Conservation (phyloP, 1,140 invertebrate genomes). For the Ceratoteleas bidentatus region DNA sequence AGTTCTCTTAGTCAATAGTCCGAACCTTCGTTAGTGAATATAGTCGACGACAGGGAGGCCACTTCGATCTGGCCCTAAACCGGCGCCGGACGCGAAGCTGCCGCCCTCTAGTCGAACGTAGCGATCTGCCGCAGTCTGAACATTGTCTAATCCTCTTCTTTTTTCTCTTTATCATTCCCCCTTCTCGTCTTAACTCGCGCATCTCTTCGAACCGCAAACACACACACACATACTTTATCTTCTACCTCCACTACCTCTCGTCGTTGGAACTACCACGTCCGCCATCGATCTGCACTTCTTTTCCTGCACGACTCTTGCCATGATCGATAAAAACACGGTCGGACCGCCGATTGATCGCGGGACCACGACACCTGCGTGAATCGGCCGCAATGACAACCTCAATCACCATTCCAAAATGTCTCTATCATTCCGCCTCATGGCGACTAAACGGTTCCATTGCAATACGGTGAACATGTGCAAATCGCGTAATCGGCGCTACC, state of each 20-base stretch:
- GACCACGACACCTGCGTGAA: conserved; percentile 69
- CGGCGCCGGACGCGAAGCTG: too few relatives aligned
- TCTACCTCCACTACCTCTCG: conserved; percentile 72
- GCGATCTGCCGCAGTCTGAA: conserved; percentile 34
- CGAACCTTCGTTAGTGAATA: conserved; percentile 25
- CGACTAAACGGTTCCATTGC: conserved; percentile 52
- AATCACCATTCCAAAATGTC: conserved; percentile 48
- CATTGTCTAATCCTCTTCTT: conserved; percentile 76
- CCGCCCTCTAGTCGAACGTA: conserved; percentile 5
- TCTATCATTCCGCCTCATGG: conserved; percentile 42
- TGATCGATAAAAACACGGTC: conserved; percentile 44
- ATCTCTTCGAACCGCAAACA: conserved; percentile 74
- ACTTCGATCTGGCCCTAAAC: too few relatives aligned
- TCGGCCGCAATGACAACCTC: conserved; percentile 54
- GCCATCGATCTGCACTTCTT: conserved; percentile 75
- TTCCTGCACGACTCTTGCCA: conserved; percentile 72
- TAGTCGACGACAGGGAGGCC: not conserved
- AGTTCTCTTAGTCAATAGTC: conserved; percentile 4
- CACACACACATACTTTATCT: conserved; percentile 73
- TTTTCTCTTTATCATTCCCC: conserved; percentile 76
- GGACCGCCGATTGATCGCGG: conserved; percentile 72
- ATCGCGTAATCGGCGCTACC: conserved; percentile 57
- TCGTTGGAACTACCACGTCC: conserved; percentile 74
- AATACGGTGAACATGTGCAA: conserved; percentile 14
- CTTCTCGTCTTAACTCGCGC: conserved; percentile 70